Evolutionary conservation across 2,888 invertebrate species (phyloP).

Genomic region (Orgyia antiqua): DNA sequence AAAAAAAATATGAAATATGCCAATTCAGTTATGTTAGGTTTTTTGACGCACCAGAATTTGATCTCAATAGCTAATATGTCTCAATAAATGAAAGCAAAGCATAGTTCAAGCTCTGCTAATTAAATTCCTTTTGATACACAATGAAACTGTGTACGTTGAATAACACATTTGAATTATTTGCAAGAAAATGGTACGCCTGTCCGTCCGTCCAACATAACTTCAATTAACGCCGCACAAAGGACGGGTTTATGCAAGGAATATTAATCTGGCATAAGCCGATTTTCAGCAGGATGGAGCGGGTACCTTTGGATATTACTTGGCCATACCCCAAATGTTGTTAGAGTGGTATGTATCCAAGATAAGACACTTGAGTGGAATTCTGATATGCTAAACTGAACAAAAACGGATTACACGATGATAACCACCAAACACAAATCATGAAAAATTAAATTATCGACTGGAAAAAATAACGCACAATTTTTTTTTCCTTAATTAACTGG

Average conservation of each 20-base stretch:
- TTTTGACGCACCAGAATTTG: too few species aligned
- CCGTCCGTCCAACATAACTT: conserved; percentile 30
- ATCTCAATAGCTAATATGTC: too few species aligned
- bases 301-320: conserved; percentile 1
- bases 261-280: conserved; percentile 8
- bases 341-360: not conserved
- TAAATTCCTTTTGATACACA: conserved; percentile 10
- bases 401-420: not conserved
- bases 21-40: too few species aligned
- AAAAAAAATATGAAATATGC: too few species aligned
- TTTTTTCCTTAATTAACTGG: not conserved
- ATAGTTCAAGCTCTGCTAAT: conserved; percentile 7
- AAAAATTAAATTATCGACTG: too few species aligned
- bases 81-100: too few species aligned
- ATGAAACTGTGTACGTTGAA: conserved; percentile 13
- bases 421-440: not conserved
- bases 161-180: conserved; percentile 32
- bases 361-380: not conserved
- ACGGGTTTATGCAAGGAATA: conserved; percentile 28
- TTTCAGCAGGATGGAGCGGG: conserved; percentile 1
- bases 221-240: conserved; percentile 40
- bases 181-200: conserved; percentile 29
- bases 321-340: not conserved
- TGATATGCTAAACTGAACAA: not conserved
- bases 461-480: too few species aligned